A percentile compares a stretch with the other conserved stretches of the same genome.
Evolutionary conservation across 2,888 invertebrate species (phyloP).

Genomic region (Orthosia gracilis): DNA sequence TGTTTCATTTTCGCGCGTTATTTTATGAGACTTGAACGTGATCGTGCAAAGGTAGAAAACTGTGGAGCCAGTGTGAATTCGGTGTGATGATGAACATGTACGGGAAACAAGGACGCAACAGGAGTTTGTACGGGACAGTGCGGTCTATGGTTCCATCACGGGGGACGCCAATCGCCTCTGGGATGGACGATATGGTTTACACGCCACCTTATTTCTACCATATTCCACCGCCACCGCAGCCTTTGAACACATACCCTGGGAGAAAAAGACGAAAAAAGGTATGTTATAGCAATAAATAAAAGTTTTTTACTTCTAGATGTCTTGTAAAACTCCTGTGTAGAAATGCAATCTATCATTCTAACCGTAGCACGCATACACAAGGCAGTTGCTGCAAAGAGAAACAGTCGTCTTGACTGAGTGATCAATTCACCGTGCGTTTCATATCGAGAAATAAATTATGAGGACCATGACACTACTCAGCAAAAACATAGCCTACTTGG

Average conservation of each 20-base stretch:
- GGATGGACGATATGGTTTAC: conserved; percentile 82
- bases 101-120: conserved; percentile 79
- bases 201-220: conserved; percentile 87
- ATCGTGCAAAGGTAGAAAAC: conserved; percentile 61
- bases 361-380: conserved; percentile 35
- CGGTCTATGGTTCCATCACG: conserved; percentile 83
- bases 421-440: conserved; percentile 45
- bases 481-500: neutral
- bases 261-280: conserved; percentile 88
- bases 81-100: conserved; percentile 85
- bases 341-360: conserved; percentile 40
- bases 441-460: conserved; percentile 35
- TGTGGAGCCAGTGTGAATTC: conserved; percentile 68
- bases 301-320: neutral
- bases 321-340: conserved; percentile 12
- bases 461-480: neutral
- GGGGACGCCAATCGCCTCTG: conserved; percentile 78
- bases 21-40: conserved; percentile 67
- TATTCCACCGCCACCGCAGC: conserved; percentile 84
- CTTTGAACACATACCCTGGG: conserved; percentile 87
- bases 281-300: conserved; percentile 51
- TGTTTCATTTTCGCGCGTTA: conserved; percentile 67
- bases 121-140: conserved; percentile 87
- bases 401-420: conserved; percentile 53
- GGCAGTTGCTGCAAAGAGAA: conserved; percentile 40